Conservation (phyloP, 2,113 vertebrate species). For the Brachyhypopomus gauderio region DNA sequence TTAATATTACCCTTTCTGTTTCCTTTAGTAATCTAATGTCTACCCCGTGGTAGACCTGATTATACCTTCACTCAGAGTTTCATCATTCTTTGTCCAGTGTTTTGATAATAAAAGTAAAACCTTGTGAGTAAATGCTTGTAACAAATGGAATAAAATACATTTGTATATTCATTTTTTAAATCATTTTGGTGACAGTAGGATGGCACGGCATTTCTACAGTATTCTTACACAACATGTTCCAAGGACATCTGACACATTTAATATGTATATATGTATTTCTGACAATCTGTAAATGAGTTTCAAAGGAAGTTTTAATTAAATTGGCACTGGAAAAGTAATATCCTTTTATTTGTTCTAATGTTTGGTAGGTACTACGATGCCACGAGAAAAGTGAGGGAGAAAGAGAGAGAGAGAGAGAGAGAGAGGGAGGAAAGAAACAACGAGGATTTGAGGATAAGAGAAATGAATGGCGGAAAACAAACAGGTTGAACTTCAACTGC, state of each 20-base stretch:
- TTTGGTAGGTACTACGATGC: too few relatives aligned
- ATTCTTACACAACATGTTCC: background rate
- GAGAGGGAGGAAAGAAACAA: background rate
- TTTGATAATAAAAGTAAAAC: background rate
- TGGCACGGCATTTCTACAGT: background rate
- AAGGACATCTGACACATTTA: conserved; percentile 10
- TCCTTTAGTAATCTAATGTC: background rate
- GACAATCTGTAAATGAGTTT: conserved; percentile 8
- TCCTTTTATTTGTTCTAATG: background rate
- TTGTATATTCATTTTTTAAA: background rate
- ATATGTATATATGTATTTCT: background rate
- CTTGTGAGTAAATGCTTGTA: conserved; percentile 5
- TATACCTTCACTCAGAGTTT: too few relatives aligned
- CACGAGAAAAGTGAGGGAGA: background rate
- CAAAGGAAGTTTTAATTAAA: background rate
- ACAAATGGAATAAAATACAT: background rate
- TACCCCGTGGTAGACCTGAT: too few relatives aligned
- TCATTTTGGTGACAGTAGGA: background rate
- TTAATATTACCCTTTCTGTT: background rate
- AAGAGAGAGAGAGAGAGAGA: background rate
- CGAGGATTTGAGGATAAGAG: background rate
- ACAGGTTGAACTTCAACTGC: background rate
- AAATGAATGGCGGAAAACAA: background rate
- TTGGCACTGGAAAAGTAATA: background rate
- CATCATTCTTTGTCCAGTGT: background rate